Evolutionary conservation across 2,888 invertebrate genomes (phyloP).

Genomic region (Clepsis dumicolana): DNA sequence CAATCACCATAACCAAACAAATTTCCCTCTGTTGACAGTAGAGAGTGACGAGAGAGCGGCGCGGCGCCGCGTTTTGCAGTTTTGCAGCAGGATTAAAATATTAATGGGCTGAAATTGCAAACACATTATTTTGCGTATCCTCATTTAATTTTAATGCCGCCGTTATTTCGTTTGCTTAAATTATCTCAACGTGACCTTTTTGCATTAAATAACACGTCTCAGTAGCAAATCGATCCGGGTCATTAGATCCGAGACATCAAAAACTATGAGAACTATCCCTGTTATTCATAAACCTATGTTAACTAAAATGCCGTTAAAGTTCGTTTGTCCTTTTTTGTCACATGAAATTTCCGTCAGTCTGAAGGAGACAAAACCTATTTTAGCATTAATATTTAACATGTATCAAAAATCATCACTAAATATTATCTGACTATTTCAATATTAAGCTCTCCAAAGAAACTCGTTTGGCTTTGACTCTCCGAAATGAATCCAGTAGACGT

Average conservation of each 20-base stretch:
- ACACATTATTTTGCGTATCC: slow-evolving; percentile 29
- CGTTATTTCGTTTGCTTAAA: slow-evolving; percentile 47
- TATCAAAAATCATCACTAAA: neutral
- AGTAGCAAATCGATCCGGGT: neutral
- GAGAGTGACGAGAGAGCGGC: neutral
- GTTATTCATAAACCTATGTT: no score
- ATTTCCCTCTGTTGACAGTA: neutral
- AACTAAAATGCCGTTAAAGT: no score
- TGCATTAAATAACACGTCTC: neutral
- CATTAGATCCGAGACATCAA: no score
- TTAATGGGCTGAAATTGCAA: slow-evolving; percentile 46
- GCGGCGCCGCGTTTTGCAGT: slow-evolving; percentile 2
- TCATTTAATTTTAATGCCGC: slow-evolving; percentile 44
- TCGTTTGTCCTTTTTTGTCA: no score
- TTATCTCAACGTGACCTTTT: slow-evolving; percentile 45
- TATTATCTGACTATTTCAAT: slow-evolving; percentile 29
- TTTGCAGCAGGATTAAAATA: slow-evolving; percentile 11
- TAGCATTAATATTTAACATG: no score
- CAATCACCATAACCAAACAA: slow-evolving; percentile 10
- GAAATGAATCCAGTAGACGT: slow-evolving; percentile 47
- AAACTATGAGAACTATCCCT: no score
- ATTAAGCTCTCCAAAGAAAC: slow-evolving; percentile 48
- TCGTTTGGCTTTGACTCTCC: slow-evolving; percentile 48
- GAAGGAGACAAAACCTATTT: no score
- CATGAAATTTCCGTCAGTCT: no score